A percentile compares a stretch with the other conserved stretches of the same genome.
These are phyloP conservation scores for Urophycis tenuis DNA, from an alignment of 2,797 vertebrate species.

Conservation along the genomic window DNA sequence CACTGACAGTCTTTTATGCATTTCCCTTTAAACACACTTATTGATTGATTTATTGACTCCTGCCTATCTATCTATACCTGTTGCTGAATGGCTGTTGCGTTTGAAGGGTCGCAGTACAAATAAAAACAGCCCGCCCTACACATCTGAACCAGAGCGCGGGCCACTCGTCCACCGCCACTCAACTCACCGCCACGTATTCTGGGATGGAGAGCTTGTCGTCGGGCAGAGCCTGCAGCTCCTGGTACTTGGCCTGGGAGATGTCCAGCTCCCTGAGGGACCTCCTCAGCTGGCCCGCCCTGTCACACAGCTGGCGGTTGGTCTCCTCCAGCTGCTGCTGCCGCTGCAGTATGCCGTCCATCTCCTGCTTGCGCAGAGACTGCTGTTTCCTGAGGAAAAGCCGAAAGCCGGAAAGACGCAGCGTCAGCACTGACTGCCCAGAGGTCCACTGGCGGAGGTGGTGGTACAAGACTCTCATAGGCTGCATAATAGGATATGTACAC, in stretches of 20 bases:
- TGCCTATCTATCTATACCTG: background rate
- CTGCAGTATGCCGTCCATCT: constrained; percentile 88
- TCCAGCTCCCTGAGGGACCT: constrained; percentile 83
- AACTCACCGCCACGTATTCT: constrained; percentile 93
- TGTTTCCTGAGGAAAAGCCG: constrained; percentile 75
- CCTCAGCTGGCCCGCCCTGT: constrained; percentile 84
- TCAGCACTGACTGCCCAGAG: background rate
- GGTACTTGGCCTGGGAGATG: constrained; percentile 79
- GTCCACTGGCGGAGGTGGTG: background rate
- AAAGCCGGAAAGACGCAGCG: background rate
- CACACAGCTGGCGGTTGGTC: constrained; percentile 82
- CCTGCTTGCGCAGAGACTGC: constrained; percentile 86
- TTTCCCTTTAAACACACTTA: background rate
- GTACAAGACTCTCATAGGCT: background rate
- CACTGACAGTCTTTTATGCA: background rate
- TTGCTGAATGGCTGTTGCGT: background rate
- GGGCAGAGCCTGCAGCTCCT: constrained; percentile 76
- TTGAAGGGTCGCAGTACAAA: background rate
- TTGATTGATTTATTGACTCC: background rate
- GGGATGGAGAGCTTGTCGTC: constrained; percentile 89
- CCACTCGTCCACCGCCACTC: constrained; percentile 53
- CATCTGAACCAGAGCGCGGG: background rate
- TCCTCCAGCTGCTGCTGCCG: constrained; percentile 93
- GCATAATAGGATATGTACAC: background rate
- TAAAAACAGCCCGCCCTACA: background rate